Evolutionary conservation across 2,797 vertebrate genomes (phyloP).

Genomic region (Pseudochirops corinnae): DNA sequence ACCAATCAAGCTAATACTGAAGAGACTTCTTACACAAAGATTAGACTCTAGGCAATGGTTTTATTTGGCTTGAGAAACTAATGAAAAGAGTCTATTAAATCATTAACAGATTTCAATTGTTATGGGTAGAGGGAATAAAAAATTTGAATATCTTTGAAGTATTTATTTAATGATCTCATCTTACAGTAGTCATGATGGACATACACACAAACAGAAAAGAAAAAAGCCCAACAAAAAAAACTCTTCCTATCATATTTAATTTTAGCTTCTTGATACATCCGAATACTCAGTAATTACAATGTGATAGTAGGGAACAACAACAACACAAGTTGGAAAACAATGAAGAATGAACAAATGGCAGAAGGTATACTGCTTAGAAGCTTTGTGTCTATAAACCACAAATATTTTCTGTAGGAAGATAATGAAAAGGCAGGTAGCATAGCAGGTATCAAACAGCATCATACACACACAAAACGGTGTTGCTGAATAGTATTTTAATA

Average conservation of each 20-base stretch:
- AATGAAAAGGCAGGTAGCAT: not conserved
- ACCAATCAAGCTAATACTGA: not conserved
- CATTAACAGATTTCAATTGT: not conserved
- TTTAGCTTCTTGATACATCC: not conserved
- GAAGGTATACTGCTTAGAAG: not conserved
- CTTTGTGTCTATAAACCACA: not conserved
- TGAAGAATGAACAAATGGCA: not conserved
- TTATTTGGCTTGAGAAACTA: not conserved
- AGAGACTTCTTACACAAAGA: not conserved
- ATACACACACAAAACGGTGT: too few species aligned
- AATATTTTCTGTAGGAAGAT: not conserved
- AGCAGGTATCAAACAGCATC: not conserved
- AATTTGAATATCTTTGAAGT: not conserved
- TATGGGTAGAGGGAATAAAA: not conserved
- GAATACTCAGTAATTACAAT: not conserved
- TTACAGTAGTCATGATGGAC: not conserved
- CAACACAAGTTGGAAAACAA: not conserved
- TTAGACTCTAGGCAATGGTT: not conserved
- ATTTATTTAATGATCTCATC: not conserved
- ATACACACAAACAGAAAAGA: not conserved
- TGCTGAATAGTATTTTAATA: not conserved
- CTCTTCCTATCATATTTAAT: not conserved
- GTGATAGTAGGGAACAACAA: not conserved
- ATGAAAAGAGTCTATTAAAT: not conserved
- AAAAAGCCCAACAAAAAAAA: not conserved